Evolutionary conservation across 2,888 invertebrate genomes (phyloP).

Genomic region (Leucozona laternaria): DNA sequence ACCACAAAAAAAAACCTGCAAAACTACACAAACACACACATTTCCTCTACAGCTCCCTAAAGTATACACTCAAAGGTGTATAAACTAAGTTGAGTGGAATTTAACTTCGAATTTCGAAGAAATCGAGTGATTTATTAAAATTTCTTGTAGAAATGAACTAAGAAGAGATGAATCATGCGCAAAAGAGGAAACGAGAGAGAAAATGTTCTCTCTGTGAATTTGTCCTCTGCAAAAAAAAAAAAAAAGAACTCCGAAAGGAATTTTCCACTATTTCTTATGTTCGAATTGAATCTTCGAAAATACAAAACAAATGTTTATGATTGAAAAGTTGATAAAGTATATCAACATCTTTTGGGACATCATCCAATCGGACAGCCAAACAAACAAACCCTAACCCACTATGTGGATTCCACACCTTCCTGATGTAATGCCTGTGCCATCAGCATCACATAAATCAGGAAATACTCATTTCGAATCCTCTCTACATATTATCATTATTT

Average conservation of each 20-base stretch:
- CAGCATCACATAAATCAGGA: constrained; percentile 52
- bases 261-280: neutral
- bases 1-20: neutral
- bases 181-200: constrained; percentile 1
- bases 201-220: neutral
- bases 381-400: too few relatives aligned
- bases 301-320: neutral
- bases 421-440: neutral
- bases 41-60: constrained; percentile 18
- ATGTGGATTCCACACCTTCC: neutral
- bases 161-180: constrained; percentile 49
- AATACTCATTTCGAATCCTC: constrained; percentile 62
- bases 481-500: constrained; percentile 63
- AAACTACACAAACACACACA: neutral
- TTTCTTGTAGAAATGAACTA: neutral
- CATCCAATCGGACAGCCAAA: constrained; percentile 1
- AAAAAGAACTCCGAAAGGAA: neutral
- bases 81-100: constrained; percentile 39
- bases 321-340: neutral
- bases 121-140: constrained; percentile 36
- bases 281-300: constrained; percentile 30
- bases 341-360: constrained; percentile 47
- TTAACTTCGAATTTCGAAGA: constrained; percentile 18
- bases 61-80: constrained; percentile 61
- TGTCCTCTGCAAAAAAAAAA: neutral